Conservation (phyloP, 2,113 vertebrate genomes). For the Marmota flaviventris region DNA sequence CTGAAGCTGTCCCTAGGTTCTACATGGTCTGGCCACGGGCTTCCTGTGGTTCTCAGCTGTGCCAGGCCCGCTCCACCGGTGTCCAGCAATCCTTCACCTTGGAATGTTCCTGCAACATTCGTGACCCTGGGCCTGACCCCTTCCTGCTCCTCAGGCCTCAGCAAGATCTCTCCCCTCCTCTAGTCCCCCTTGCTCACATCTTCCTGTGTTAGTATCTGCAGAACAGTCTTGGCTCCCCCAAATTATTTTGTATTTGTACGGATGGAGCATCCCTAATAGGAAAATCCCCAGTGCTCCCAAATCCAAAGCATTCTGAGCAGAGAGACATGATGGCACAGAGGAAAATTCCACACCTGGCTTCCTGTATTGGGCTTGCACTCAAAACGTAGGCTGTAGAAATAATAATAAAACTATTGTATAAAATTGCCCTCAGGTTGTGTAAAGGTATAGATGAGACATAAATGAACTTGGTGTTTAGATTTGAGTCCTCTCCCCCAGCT, state of each 20-base stretch:
- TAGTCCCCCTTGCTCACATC: rapidly evolving
- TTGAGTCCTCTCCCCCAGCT: not conserved
- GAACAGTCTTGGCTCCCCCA: not conserved
- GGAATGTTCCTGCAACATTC: not conserved
- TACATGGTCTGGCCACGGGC: rapidly evolving
- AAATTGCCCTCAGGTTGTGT: not conserved
- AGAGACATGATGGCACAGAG: not conserved
- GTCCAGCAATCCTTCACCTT: not conserved
- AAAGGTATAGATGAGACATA: not conserved
- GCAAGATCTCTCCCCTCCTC: rapidly evolving
- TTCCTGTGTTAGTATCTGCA: not conserved
- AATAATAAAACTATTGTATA: not conserved
- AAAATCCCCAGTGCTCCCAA: not conserved
- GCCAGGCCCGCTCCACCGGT: no score
- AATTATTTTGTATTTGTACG: not conserved
- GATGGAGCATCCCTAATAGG: not conserved
- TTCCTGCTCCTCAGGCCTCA: not conserved
- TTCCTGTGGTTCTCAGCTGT: not conserved
- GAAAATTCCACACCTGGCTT: not conserved
- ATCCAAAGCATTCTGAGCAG: not conserved
- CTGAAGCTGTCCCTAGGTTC: not conserved
- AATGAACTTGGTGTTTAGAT: not conserved
- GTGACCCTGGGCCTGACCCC: no score
- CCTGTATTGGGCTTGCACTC: not conserved
- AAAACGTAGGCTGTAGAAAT: not conserved